A percentile compares a stretch with the other conserved stretches of the same genome.
These are phyloP conservation scores for Watsonalla cultraria DNA, from an alignment of 2,888 invertebrate species.

Conservation along the genomic window DNA sequence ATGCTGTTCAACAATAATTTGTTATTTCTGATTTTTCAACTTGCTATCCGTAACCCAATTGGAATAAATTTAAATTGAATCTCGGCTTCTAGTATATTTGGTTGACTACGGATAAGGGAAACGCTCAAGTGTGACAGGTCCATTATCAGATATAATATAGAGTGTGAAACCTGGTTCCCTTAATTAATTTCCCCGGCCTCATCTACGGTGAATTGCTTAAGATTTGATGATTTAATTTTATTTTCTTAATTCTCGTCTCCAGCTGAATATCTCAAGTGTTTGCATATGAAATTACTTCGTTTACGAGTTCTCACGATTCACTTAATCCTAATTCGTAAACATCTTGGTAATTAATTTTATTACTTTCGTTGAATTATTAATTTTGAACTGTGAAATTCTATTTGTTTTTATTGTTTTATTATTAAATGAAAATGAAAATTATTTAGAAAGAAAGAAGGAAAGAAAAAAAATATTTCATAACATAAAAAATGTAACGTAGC, in stretches of 20 bases:
- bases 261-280: neutral
- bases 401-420: too few relatives aligned
- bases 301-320: neutral
- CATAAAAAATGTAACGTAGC: too few relatives aligned
- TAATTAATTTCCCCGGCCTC: slow-evolving; percentile 8
- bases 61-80: too few relatives aligned
- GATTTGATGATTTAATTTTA: slow-evolving; percentile 4
- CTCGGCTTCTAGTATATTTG: too few relatives aligned
- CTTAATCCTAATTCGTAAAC: neutral
- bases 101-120: neutral
- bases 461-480: too few relatives aligned
- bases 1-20: too few relatives aligned
- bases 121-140: neutral
- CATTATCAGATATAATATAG: slow-evolving; percentile 3
- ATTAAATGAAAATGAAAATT: too few relatives aligned
- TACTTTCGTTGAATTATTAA: neutral
- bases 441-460: too few relatives aligned
- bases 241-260: slow-evolving; percentile 3
- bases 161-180: slow-evolving; percentile 14
- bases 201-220: slow-evolving; percentile 20
- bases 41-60: too few relatives aligned
- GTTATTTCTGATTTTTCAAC: too few relatives aligned
- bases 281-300: neutral
- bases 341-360: neutral
- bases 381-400: too few relatives aligned